Conservation (phyloP, 2,113 vertebrate species). For the Pseudorhombus dupliciocellatus region DNA sequence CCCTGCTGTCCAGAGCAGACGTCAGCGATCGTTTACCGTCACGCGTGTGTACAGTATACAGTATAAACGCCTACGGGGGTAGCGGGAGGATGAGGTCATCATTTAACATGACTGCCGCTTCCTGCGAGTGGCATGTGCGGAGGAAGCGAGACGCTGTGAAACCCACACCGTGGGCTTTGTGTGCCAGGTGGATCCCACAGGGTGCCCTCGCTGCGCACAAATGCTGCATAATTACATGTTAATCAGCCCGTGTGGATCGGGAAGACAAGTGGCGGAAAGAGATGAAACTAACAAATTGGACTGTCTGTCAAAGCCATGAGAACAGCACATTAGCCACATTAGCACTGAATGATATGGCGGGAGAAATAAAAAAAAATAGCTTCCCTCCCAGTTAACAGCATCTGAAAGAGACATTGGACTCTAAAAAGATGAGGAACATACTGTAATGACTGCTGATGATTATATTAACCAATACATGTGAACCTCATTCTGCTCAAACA, state of each 20-base stretch:
- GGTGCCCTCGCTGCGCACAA: constrained; percentile 69
- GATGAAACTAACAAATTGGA: constrained; percentile 28
- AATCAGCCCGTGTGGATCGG: constrained; percentile 59
- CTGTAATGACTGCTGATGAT: not conserved
- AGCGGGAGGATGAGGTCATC: constrained; percentile 65
- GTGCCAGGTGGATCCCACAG: constrained; percentile 66
- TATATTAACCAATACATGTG: not conserved
- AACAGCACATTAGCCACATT: constrained; percentile 53
- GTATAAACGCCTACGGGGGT: constrained; percentile 3
- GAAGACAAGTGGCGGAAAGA: constrained; percentile 19
- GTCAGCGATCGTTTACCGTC: constrained; percentile 19
- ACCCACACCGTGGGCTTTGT: constrained; percentile 22
- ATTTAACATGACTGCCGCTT: constrained; percentile 48
- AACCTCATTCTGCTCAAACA: not conserved
- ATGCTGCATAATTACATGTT: constrained; percentile 74
- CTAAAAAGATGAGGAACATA: not conserved
- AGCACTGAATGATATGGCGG: constrained; percentile 39
- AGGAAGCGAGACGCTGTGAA: constrained; percentile 70
- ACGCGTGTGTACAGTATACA: constrained; percentile 25
- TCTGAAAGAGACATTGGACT: constrained; percentile 2
- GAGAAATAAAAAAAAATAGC: constrained; percentile 49
- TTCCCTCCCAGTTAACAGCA: constrained; percentile 25
- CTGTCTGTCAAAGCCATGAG: constrained; percentile 44
- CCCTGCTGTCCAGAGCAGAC: constrained; percentile 18
- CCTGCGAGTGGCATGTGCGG: constrained; percentile 64